Conservation (phyloP, 2,888 invertebrate genomes). For the Acrobasis repandana region DNA sequence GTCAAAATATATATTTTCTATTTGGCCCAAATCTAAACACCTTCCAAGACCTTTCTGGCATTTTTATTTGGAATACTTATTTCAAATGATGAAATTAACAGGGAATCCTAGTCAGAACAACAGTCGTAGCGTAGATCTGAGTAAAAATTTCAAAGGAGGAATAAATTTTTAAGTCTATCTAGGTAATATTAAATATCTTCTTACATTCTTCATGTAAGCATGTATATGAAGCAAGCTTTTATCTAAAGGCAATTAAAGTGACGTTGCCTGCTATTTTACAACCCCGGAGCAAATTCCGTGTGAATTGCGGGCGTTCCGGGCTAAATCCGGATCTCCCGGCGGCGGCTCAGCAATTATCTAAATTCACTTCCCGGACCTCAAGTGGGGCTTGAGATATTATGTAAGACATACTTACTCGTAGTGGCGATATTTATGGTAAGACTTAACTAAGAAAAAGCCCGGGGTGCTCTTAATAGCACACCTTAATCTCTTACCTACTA, state of each 20-base stretch:
- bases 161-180: too few species aligned
- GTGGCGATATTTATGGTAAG: not conserved
- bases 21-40: too few species aligned
- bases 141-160: too few species aligned
- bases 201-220: too few species aligned
- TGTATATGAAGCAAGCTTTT: not conserved
- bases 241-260: not conserved
- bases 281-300: not conserved
- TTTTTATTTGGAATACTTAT: too few species aligned
- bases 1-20: too few species aligned
- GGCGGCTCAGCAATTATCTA: constrained; percentile 3
- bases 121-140: too few species aligned
- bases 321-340: not conserved
- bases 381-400: not conserved
- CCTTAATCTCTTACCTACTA: not conserved
- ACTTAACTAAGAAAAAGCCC: constrained; percentile 35
- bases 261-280: constrained; percentile 1
- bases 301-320: constrained; percentile 8
- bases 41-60: too few species aligned
- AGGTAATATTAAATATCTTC: too few species aligned
- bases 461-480: not conserved
- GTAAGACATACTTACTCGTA: not conserved
- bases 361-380: not conserved
- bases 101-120: too few species aligned
- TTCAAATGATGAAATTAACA: too few species aligned